A percentile compares a stretch with the other conserved stretches of the same genome.
These are phyloP conservation scores for Octopus bimaculoides DNA, from an alignment of 1,140 invertebrate species.

Conservation along the genomic window DNA sequence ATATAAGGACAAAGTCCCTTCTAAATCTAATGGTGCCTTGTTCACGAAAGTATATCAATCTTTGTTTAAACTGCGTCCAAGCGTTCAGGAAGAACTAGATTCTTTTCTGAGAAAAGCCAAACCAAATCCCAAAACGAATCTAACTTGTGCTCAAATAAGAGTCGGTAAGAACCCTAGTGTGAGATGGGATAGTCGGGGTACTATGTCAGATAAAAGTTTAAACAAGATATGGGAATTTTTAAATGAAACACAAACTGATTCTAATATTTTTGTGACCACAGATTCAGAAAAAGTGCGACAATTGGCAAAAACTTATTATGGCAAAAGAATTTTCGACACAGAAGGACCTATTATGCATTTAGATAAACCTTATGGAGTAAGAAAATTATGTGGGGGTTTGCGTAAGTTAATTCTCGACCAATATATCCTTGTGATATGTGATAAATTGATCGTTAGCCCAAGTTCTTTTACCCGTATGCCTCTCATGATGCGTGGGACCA, in stretches of 20 bases:
- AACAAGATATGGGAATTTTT: constrained; percentile 29
- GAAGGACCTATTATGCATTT: constrained; percentile 34
- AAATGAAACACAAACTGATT: constrained; percentile 12
- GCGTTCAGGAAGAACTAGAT: not conserved
- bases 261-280: constrained; percentile 32
- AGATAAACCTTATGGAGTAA: constrained; percentile 24
- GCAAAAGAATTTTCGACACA: constrained; percentile 21
- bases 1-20: constrained; percentile 12
- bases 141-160: constrained; percentile 33
- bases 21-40: not conserved
- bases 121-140: constrained; percentile 17
- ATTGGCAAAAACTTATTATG: constrained; percentile 26
- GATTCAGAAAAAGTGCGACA: constrained; percentile 28
- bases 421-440: not conserved
- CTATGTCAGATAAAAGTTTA: constrained; percentile 24
- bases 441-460: not conserved
- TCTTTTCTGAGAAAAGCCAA: constrained; percentile 8
- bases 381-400: not conserved
- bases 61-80: not conserved
- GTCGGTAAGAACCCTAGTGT: constrained; percentile 32
- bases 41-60: not conserved
- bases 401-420: not conserved
- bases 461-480: not conserved
- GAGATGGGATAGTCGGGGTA: constrained; percentile 25
- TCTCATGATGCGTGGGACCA: not conserved